Evolutionary conservation across 2,888 invertebrate genomes (phyloP).

Genomic region (Boloria euphrosyne): DNA sequence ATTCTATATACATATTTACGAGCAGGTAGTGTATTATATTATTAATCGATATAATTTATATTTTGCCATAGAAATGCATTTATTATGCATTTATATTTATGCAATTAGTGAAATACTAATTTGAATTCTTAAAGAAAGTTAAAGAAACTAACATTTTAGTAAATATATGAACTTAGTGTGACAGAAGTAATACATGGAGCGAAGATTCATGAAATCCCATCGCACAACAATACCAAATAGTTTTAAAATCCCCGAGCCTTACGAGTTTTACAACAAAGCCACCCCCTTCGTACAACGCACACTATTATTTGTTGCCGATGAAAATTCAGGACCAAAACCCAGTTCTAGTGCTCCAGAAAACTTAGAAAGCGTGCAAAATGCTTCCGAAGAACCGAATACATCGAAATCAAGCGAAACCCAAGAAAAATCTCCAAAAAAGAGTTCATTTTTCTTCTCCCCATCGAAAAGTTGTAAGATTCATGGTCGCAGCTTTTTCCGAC

Average conservation of each 20-base stretch:
- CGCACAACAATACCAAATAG: constrained; percentile 75
- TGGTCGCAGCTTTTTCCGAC: constrained; percentile 78
- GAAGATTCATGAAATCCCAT: constrained; percentile 72
- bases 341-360: constrained; percentile 50
- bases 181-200: constrained; percentile 81
- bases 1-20: too few relatives aligned
- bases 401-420: constrained; percentile 68
- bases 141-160: background rate
- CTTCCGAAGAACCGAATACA: constrained; percentile 55
- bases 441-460: constrained; percentile 79
- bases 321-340: constrained; percentile 70
- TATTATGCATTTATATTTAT: too few relatives aligned
- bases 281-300: constrained; percentile 79
- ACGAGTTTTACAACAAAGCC: constrained; percentile 78
- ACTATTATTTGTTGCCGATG: constrained; percentile 73
- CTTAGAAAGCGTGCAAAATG: constrained; percentile 48
- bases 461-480: constrained; percentile 79
- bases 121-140: background rate
- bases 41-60: too few relatives aligned
- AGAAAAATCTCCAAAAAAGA: constrained; percentile 78
- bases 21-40: too few relatives aligned
- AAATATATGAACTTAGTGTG: constrained; percentile 54
- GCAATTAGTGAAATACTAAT: too few relatives aligned
- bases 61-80: background rate
- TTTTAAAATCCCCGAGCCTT: constrained; percentile 75